Conservation (phyloP, 2,797 vertebrate species). For the Sphenopsis melanotis region DNA sequence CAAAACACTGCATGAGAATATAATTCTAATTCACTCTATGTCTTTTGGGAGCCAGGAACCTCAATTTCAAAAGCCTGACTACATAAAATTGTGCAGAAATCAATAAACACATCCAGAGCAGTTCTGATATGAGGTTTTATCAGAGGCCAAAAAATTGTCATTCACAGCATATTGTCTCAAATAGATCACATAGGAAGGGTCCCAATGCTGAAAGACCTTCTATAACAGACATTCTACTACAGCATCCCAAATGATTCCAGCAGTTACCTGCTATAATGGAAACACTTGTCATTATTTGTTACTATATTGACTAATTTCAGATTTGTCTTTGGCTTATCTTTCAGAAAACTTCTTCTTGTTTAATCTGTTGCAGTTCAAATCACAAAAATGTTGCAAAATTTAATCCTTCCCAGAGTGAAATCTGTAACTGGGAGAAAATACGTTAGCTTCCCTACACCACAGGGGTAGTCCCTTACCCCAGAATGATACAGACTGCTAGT, state of each 20-base stretch:
- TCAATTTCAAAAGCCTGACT: not conserved
- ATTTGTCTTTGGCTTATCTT: not conserved
- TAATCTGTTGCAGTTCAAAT: not conserved
- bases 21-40: not conserved
- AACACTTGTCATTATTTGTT: not conserved
- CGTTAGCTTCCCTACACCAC: not conserved
- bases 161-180: not conserved
- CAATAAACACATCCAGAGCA: not conserved
- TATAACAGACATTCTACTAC: not conserved
- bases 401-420: not conserved
- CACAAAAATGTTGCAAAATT: not conserved
- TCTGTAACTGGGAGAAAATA: not conserved
- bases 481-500: rapidly evolving
- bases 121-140: not conserved
- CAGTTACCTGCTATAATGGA: not conserved
- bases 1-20: not conserved
- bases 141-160: not conserved
- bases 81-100: not conserved
- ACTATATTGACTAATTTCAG: not conserved
- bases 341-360: not conserved
- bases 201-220: not conserved
- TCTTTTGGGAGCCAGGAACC: not conserved
- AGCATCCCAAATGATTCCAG: not conserved
- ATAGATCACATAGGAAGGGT: not conserved
- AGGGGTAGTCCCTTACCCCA: not conserved